A percentile compares a stretch with the other conserved stretches of the same genome.
phyloP scores from a whole-genome alignment of 2,797 vertebrate species.

The Trachops cirrhosus region DNA sequence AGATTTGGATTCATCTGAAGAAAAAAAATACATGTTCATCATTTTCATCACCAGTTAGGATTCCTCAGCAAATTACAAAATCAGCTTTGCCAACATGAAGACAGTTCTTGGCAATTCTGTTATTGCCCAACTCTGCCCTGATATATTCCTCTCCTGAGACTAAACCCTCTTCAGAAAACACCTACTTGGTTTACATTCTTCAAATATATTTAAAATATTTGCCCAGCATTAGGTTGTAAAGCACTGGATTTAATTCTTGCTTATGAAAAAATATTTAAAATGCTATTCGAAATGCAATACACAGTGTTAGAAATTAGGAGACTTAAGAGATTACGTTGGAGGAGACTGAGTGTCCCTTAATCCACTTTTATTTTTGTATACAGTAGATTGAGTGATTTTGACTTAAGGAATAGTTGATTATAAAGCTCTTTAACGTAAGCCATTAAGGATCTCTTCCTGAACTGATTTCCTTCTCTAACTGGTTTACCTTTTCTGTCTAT shows the following conservation, averaged over 20 bases:
- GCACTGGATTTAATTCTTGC: constrained; percentile 35
- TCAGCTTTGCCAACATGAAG: not conserved
- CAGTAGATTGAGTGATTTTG: not conserved
- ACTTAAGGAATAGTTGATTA: not conserved
- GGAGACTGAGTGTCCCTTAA: not conserved
- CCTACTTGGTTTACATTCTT: not conserved
- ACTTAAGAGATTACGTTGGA: not conserved
- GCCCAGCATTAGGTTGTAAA: not conserved
- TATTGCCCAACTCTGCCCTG: not conserved
- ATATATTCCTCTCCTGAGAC: not conserved
- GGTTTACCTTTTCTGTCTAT: not conserved
- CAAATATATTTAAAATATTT: not conserved
- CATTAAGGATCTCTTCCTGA: not conserved
- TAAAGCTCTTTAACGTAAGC: not conserved
- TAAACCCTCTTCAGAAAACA: not conserved
- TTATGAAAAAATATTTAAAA: constrained; percentile 16
- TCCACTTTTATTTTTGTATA: not conserved
- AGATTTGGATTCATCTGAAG: not conserved
- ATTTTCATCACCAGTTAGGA: not conserved
- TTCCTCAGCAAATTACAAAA: not conserved
- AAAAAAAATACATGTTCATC: not conserved
- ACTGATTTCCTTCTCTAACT: not conserved
- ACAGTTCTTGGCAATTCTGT: not conserved
- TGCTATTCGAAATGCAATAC: constrained; percentile 21
- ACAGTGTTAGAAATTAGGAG: not conserved